phyloP scores from a whole-genome alignment of 2,797 vertebrate genomes.

The Galago senegalensis region DNA sequence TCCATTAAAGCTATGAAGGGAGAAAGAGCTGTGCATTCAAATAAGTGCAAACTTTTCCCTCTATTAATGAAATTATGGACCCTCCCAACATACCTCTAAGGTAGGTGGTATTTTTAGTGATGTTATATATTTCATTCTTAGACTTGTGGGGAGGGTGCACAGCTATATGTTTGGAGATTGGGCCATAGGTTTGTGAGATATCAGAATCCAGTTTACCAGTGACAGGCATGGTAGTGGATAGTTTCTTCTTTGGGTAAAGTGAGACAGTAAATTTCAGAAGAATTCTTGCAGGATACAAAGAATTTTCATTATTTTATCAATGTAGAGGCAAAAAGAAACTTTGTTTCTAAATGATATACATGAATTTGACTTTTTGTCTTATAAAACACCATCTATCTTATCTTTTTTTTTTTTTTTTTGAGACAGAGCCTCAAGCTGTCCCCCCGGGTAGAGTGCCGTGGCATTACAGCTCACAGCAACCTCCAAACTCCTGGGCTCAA shows the following conservation, averaged over 20 bases:
- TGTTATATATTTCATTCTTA: slow-evolving; percentile 36
- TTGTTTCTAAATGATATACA: background rate
- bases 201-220: background rate
- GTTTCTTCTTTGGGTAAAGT: background rate
- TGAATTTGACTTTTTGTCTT: background rate
- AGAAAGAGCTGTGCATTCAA: background rate
- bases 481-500: too few relatives aligned
- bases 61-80: background rate
- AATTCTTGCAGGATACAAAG: background rate
- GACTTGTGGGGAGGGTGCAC: background rate
- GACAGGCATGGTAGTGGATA: background rate
- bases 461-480: too few relatives aligned
- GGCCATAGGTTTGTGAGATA: background rate
- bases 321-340: background rate
- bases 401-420: too few relatives aligned
- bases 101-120: background rate
- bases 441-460: too few relatives aligned
- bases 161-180: background rate
- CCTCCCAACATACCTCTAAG: background rate
- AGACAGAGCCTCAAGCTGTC: too few relatives aligned
- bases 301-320: background rate
- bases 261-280: background rate
- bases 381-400: background rate
- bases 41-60: background rate
- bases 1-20: background rate